These are phyloP conservation scores for Saccopteryx leptura DNA, from an alignment of 2,113 vertebrate species.

Conservation along the genomic window DNA sequence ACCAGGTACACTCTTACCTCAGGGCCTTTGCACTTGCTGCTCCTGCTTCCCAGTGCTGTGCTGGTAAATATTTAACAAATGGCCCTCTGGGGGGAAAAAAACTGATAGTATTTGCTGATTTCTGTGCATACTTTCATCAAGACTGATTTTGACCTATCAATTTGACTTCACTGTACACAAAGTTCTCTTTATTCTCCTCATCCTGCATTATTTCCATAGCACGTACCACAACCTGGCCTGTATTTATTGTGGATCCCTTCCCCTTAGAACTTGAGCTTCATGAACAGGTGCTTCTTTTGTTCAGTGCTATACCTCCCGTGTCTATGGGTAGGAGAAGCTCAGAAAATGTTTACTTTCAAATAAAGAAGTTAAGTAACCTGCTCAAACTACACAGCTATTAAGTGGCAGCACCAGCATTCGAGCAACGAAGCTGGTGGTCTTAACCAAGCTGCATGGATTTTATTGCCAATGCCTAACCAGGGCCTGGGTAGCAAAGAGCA, in stretches of 20 bases:
- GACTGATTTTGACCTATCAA: not conserved
- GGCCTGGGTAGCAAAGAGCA: not conserved
- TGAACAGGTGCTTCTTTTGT: not conserved
- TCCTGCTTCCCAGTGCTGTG: not conserved
- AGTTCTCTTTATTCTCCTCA: not conserved
- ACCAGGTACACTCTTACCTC: not conserved
- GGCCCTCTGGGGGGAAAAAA: not conserved
- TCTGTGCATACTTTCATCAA: not conserved
- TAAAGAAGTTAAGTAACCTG: not conserved
- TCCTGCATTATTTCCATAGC: not conserved
- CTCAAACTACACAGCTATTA: not conserved
- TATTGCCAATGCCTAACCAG: not conserved
- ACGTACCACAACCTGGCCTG: not conserved
- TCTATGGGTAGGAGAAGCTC: not conserved
- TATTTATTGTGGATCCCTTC: not conserved
- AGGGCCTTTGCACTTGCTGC: not conserved
- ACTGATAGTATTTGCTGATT: not conserved
- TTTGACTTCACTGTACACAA: not conserved
- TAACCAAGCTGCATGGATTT: not conserved
- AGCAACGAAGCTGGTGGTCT: not conserved
- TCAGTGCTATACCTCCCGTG: not conserved
- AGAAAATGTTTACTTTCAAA: constrained; percentile 5
- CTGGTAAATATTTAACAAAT: not conserved
- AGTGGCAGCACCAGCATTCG: not conserved
- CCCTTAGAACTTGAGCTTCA: not conserved